A percentile compares a stretch with the other conserved stretches of the same genome.
These are phyloP conservation scores for Menidia beryllina DNA, from an alignment of 2,113 vertebrate genomes.

Conservation along the genomic window DNA sequence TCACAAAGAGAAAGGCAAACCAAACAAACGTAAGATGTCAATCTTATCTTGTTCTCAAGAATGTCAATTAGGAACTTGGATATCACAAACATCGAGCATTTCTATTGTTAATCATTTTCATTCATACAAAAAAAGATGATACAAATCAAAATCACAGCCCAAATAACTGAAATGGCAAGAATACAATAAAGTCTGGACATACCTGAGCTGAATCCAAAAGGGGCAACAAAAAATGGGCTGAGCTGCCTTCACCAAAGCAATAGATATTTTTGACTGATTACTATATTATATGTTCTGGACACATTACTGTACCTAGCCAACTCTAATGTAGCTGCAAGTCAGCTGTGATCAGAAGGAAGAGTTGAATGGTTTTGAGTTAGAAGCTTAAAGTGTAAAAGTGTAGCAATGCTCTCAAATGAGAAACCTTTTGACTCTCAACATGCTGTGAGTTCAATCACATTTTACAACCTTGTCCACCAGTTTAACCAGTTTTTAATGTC, in stretches of 20 bases:
- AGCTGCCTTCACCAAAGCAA: constrained; percentile 65
- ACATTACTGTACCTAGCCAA: constrained; percentile 40
- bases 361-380: constrained; percentile 4
- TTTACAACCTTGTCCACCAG: constrained; percentile 33
- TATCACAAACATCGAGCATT: neutral
- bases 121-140: constrained; percentile 13
- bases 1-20: constrained; percentile 43
- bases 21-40: constrained; percentile 29
- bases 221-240: constrained; percentile 11
- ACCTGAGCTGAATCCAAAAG: constrained; percentile 20
- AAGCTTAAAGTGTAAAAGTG: constrained; percentile 25
- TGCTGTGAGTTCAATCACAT: constrained; percentile 40
- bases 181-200: neutral
- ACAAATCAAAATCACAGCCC: constrained; percentile 19
- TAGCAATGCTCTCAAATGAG: constrained; percentile 43
- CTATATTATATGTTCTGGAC: constrained; percentile 41
- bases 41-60: neutral
- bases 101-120: constrained; percentile 33
- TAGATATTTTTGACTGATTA: constrained; percentile 54
- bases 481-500: constrained; percentile 38
- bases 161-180: constrained; percentile 4
- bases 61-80: neutral
- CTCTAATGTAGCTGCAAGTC: constrained; percentile 27
- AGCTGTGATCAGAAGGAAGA: constrained; percentile 31
- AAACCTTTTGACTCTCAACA: constrained; percentile 26